Conservation (phyloP, 2,888 invertebrate genomes). For the Calephelis perditalis region DNA sequence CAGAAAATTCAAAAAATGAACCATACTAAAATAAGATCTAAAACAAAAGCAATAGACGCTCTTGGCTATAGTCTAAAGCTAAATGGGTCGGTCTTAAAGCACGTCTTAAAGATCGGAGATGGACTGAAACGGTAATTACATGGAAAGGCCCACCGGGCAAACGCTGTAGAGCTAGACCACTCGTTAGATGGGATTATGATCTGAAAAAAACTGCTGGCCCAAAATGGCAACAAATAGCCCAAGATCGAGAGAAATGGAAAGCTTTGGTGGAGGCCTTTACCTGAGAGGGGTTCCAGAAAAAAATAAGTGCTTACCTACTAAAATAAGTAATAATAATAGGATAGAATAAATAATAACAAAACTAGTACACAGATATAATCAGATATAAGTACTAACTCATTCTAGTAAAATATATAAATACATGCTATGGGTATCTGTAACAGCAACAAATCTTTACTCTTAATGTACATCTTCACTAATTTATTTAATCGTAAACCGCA, state of each 20-base stretch:
- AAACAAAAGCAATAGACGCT: too few relatives aligned
- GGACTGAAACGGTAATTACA: conserved; percentile 13
- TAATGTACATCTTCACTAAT: too few relatives aligned
- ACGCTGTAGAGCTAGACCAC: conserved; percentile 17
- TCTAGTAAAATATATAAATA: too few relatives aligned
- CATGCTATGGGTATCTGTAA: too few relatives aligned
- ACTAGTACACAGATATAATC: too few relatives aligned
- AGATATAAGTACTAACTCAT: too few relatives aligned
- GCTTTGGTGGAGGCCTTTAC: conserved; percentile 21
- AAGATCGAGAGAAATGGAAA: conserved; percentile 12
- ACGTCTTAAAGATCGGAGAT: neutral
- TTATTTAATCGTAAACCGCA: too few relatives aligned
- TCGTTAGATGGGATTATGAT: conserved; percentile 19
- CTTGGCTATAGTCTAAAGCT: too few relatives aligned
- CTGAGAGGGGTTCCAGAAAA: neutral
- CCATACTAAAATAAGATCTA: too few relatives aligned
- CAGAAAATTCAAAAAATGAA: too few relatives aligned
- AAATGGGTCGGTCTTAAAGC: neutral
- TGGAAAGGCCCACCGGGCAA: conserved; percentile 17
- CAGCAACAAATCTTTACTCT: too few relatives aligned
- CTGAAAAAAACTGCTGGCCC: conserved; percentile 14
- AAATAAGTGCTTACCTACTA: neutral
- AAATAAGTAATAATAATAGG: neutral
- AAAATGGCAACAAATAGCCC: conserved; percentile 15
- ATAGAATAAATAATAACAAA: too few relatives aligned